Evolutionary conservation across 2,113 vertebrate species (phyloP).

Genomic region (Erythrocercus mccallii): DNA sequence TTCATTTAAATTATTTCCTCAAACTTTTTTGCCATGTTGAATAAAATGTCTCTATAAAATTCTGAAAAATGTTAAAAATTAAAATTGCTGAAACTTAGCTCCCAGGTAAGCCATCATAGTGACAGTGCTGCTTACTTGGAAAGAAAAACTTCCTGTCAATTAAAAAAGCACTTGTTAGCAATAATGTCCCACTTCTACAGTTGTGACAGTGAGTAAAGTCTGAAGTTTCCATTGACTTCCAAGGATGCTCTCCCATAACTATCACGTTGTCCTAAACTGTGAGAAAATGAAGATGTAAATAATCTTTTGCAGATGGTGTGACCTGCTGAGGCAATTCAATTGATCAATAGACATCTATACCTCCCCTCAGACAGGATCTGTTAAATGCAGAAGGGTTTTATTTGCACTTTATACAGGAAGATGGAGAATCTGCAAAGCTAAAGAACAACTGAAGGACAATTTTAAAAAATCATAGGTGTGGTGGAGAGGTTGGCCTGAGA

Average conservation of each 20-base stretch:
- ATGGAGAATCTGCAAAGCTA: neutral
- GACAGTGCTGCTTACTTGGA: neutral
- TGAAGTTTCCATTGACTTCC: neutral
- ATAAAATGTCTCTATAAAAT: neutral
- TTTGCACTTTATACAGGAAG: neutral
- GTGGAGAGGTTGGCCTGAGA: neutral
- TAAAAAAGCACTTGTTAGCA: neutral
- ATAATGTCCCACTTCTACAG: neutral
- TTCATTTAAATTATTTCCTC: neutral
- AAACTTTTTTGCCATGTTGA: neutral
- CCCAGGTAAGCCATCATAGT: neutral
- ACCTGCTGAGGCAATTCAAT: neutral
- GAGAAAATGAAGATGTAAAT: neutral
- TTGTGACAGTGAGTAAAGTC: neutral
- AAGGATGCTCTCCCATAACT: neutral
- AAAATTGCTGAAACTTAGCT: neutral
- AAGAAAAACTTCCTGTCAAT: neutral
- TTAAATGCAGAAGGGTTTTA: neutral
- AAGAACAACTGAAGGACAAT: neutral
- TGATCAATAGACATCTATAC: neutral
- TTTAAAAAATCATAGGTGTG: neutral
- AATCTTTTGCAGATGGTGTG: neutral
- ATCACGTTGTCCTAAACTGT: neutral
- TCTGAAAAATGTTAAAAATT: neutral
- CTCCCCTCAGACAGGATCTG: neutral